Evolutionary conservation across 2,113 vertebrate species (phyloP), one percentile per base, ranked within the genome.

Genomic region (Sander lucioperca): DNA sequence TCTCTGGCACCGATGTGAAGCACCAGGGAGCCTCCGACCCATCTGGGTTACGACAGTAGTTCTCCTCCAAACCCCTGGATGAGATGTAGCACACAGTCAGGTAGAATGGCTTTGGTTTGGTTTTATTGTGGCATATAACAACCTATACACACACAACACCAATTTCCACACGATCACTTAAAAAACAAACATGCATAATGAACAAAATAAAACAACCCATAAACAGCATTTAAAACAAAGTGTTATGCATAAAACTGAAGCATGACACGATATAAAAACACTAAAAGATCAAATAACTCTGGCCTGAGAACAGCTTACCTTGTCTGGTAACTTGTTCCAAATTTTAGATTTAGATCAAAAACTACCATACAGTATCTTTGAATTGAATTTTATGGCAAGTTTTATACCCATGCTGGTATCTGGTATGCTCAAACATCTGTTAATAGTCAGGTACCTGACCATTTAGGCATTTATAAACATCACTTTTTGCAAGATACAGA

Each of bases 11-110:
- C 2, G 96, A 90, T 0, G 97, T 98, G 92, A 99, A 99, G 89
- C 98, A 99, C 98, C 98, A 99, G 0, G 98, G 98, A 4, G 97
- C 98, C 91, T 99, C 98, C 0, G 98, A 98, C 18, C 97, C 97
- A 0, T 99, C 98, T 0, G 98, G 98, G 86, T 99, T 99, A 70
- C 98, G 95, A 88, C 98, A 99, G 94, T 97, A 99, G 90, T 99
- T 99, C 93, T 99, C 97, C 78, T 96, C 95, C 90, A 99, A 89
- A 83, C 97, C 97, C 81, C 98, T 99, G 87, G n/a, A 12, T 13
- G 58, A 84, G 64, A 75, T 16, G 67, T 2, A 68, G 51, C 5
- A 36, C 57, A 76, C 21, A 80, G 61, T 63, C 16, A 66, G 2
- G 10, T 13, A 19, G 1, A 36, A 54, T 0, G 9, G 39, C 39